phyloP scores from a whole-genome alignment of 1,140 invertebrate species.

The Drosophila nasuta region DNA sequence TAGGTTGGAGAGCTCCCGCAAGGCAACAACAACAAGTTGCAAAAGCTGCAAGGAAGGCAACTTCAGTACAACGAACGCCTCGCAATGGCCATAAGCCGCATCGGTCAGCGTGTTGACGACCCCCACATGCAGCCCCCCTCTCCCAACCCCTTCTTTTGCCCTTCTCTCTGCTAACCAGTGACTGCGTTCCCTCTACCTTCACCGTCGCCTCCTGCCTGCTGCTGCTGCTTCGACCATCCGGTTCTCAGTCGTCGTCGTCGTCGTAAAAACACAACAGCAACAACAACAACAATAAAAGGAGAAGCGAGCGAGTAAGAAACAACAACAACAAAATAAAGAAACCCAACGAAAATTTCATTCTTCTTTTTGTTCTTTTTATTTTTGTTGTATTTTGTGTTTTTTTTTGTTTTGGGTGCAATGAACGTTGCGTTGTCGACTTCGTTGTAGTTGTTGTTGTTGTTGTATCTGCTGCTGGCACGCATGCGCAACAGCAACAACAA shows the following conservation, averaged over 20 bases:
- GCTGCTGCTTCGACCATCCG: slow-evolving; percentile 60
- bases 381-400: slow-evolving; percentile 21
- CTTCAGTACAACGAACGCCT: slow-evolving; percentile 51
- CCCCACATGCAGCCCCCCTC: neutral
- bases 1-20: slow-evolving; percentile 79
- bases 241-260: slow-evolving; percentile 52
- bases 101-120: slow-evolving; percentile 53
- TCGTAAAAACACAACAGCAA: slow-evolving; percentile 48
- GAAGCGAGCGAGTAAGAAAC: slow-evolving; percentile 21
- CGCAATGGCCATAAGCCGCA: slow-evolving; percentile 56
- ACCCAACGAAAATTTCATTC: slow-evolving; percentile 74
- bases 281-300: slow-evolving; percentile 29
- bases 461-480: slow-evolving; percentile 46
- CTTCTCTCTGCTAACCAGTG: slow-evolving; percentile 1
- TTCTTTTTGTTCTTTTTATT: slow-evolving; percentile 57
- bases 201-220: neutral
- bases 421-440: slow-evolving; percentile 64
- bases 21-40: slow-evolving; percentile 59
- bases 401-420: slow-evolving; percentile 75
- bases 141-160: neutral
- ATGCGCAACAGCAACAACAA: slow-evolving; percentile 53
- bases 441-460: neutral
- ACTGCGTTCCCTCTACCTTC: neutral
- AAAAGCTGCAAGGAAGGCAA: slow-evolving; percentile 36
- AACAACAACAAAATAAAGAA: slow-evolving; percentile 24